Conservation (phyloP, 2,113 vertebrate genomes). For the Vicugna pacos region DNA sequence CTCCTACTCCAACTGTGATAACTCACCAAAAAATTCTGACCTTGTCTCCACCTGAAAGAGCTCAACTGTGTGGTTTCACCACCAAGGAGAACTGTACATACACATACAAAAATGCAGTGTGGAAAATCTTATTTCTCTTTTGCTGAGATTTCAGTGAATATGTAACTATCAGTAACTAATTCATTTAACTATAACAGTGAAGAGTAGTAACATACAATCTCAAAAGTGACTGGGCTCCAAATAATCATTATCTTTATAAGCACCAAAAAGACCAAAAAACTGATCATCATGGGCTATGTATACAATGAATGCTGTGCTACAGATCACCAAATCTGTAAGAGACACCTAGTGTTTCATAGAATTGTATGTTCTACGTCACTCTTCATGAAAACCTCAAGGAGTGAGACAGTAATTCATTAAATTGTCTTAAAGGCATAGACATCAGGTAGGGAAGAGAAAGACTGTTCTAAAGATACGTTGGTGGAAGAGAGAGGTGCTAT, state of each 20-base stretch:
- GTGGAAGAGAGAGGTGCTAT: not conserved
- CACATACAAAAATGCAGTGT: not conserved
- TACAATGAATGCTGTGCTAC: not conserved
- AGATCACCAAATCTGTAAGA: not conserved
- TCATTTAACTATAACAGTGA: not conserved
- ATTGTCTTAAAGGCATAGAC: not conserved
- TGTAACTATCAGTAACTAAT: not conserved
- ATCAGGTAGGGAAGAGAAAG: not conserved
- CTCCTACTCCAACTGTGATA: not conserved
- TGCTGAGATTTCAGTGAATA: not conserved
- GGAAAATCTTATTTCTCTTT: not conserved
- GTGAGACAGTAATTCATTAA: not conserved
- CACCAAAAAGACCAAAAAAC: not conserved
- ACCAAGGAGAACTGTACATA: not conserved
- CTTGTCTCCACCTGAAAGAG: slow-evolving; percentile 1
- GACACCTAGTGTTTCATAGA: not conserved
- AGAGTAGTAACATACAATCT: not conserved
- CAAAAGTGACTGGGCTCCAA: not conserved
- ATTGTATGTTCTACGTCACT: not conserved
- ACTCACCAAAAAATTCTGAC: not conserved
- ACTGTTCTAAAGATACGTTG: not conserved
- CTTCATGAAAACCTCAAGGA: not conserved
- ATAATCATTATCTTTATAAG: not conserved
- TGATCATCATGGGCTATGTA: not conserved
- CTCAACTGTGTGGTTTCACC: not conserved